Evolutionary conservation across 2,113 vertebrate genomes (phyloP).

Genomic region (Lonchura striata): DNA sequence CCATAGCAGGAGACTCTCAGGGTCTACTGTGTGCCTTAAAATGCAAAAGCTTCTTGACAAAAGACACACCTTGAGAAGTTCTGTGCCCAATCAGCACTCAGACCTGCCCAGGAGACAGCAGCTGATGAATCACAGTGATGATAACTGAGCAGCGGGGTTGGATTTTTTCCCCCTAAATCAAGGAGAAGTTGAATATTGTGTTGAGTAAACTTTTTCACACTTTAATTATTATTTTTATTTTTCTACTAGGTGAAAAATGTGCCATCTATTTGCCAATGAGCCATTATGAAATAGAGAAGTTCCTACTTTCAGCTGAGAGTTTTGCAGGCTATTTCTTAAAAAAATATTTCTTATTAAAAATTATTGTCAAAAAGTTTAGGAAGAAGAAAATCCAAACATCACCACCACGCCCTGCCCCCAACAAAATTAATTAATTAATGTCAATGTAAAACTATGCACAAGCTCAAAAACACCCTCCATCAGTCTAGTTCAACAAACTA

Average conservation of each 20-base stretch:
- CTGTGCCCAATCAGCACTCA: background rate
- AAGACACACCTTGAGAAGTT: constrained; percentile 6
- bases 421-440: background rate
- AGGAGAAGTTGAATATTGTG: background rate
- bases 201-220: background rate
- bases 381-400: background rate
- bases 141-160: background rate
- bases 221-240: background rate
- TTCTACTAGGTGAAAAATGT: background rate
- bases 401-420: rapidly evolving
- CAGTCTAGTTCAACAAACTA: background rate
- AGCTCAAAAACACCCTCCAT: background rate
- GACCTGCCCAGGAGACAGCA: background rate
- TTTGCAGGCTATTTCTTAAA: background rate
- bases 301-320: background rate
- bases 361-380: background rate
- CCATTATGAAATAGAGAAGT: background rate
- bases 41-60: background rate
- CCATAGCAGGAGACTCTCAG: background rate
- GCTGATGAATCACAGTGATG: background rate
- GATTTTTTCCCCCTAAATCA: background rate
- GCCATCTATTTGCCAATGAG: background rate
- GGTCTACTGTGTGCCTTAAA: background rate
- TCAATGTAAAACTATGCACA: background rate
- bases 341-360: background rate